Conservation (phyloP, 2,888 invertebrate genomes). For the Tetragonula carbonaria region DNA sequence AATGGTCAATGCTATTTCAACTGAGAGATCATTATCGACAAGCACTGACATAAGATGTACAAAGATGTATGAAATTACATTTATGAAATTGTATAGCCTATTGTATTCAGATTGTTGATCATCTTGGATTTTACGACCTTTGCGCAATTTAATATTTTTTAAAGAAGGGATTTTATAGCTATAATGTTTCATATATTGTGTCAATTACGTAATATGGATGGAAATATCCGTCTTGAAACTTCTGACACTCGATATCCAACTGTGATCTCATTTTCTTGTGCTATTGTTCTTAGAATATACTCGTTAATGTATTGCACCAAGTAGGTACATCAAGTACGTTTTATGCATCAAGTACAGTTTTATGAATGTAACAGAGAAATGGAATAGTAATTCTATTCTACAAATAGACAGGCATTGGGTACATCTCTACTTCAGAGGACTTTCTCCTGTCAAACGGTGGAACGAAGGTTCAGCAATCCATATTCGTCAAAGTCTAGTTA, state of each 20-base stretch:
- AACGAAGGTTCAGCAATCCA: slow-evolving; percentile 1
- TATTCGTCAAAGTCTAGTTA: slow-evolving; percentile 24
- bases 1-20: not conserved
- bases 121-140: too few relatives aligned
- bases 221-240: not conserved
- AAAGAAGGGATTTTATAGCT: too few relatives aligned
- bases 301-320: too few relatives aligned
- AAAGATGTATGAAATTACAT: too few relatives aligned
- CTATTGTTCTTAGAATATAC: not conserved
- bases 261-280: not conserved
- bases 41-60: too few relatives aligned
- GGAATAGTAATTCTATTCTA: not conserved
- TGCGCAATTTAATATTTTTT: too few relatives aligned
- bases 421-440: slow-evolving; percentile 4
- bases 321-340: too few relatives aligned
- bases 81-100: too few relatives aligned
- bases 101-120: too few relatives aligned
- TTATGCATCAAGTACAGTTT: too few relatives aligned
- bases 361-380: not conserved
- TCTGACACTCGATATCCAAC: not conserved
- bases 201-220: too few relatives aligned
- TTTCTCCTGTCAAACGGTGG: slow-evolving; percentile 19
- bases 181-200: too few relatives aligned
- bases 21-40: not conserved
- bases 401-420: not conserved